phyloP scores from a whole-genome alignment of 2,797 vertebrate species.

The Chelonia mydas region DNA sequence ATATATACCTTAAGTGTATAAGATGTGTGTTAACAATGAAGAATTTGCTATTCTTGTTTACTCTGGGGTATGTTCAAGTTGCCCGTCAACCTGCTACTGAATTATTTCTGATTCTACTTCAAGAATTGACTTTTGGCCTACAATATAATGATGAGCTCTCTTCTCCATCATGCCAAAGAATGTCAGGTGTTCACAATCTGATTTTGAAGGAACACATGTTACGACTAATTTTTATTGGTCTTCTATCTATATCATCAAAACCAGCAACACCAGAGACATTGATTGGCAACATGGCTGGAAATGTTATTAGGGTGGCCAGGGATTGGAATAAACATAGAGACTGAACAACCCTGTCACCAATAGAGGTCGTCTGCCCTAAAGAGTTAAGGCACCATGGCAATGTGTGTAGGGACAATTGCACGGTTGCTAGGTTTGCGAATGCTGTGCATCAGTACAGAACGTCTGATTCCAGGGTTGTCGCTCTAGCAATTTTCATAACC shows the following conservation, averaged over 20 bases:
- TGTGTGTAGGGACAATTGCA: neutral
- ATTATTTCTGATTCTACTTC: slow-evolving; percentile 22
- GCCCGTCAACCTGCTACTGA: neutral
- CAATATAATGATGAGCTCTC: neutral
- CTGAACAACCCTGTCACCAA: neutral
- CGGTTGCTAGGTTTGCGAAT: neutral
- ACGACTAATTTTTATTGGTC: neutral
- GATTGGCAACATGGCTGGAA: neutral
- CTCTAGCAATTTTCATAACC: neutral
- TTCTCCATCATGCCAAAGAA: neutral
- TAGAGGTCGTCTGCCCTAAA: neutral
- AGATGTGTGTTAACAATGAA: slow-evolving; percentile 14
- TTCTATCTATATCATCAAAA: neutral
- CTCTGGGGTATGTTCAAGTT: slow-evolving; percentile 11
- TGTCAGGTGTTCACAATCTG: neutral
- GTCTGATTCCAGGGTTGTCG: neutral
- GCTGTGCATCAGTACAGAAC: neutral
- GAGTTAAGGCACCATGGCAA: neutral
- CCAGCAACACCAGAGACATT: neutral
- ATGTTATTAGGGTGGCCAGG: neutral
- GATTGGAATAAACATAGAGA: neutral
- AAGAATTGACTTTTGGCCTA: slow-evolving; percentile 45
- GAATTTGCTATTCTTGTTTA: slow-evolving; percentile 31
- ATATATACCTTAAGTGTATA: neutral
- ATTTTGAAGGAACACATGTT: neutral